Evolutionary conservation across 2,797 vertebrate genomes (phyloP).

Genomic region (Chiroxiphia lanceolata): DNA sequence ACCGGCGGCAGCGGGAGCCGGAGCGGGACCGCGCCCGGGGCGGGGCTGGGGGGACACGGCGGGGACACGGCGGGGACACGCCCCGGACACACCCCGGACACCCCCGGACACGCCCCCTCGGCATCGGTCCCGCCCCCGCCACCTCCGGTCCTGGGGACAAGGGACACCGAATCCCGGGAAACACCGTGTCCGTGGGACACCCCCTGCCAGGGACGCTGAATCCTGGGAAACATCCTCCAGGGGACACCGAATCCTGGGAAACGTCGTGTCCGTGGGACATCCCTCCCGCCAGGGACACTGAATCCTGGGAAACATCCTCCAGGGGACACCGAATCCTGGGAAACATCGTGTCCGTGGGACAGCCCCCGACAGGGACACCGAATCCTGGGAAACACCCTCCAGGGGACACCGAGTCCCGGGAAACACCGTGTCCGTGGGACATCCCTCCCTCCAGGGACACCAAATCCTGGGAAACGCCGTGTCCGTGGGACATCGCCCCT

Average conservation of each 20-base stretch:
- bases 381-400: too few species aligned
- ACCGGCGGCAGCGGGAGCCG: background rate
- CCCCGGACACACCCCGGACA: background rate
- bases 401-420: background rate
- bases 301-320: too few species aligned
- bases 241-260: background rate
- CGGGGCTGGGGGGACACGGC: background rate
- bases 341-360: background rate
- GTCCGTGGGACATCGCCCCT: background rate
- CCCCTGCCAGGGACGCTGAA: too few species aligned
- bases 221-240: too few species aligned
- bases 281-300: background rate
- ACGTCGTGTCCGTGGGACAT: accelerated
- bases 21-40: background rate
- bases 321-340: too few species aligned
- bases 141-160: background rate
- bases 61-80: too few species aligned
- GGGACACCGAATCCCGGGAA: background rate
- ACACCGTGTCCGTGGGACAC: background rate
- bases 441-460: background rate
- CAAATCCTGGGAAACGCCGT: background rate
- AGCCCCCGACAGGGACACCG: too few species aligned
- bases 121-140: background rate
- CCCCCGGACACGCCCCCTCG: background rate
- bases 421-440: accelerated